phyloP scores from a whole-genome alignment of 2,888 invertebrate species.

The Lordiphosa andalusiaca region DNA sequence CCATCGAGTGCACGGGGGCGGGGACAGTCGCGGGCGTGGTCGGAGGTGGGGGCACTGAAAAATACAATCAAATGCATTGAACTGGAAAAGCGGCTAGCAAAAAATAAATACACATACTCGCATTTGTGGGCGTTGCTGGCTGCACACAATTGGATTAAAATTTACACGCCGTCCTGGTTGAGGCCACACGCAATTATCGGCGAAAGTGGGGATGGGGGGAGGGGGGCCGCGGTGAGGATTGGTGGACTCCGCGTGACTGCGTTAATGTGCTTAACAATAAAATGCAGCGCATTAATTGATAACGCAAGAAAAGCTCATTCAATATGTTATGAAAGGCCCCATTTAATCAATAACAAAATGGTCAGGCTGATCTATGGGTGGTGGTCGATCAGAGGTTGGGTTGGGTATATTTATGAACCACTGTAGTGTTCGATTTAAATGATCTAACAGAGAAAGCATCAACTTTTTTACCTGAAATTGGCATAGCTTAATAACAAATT shows the following conservation, averaged over 20 bases:
- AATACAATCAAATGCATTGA: slow-evolving; percentile 75
- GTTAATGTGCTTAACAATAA: slow-evolving; percentile 75
- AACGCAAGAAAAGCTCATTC: slow-evolving; percentile 25
- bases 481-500: too few species aligned
- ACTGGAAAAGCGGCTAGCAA: slow-evolving; percentile 69
- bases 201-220: too few species aligned
- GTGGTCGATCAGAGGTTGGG: too few species aligned
- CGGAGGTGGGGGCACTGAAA: slow-evolving; percentile 47
- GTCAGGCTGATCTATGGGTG: too few species aligned
- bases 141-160: slow-evolving; percentile 76
- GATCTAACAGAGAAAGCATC: too few species aligned
- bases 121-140: slow-evolving; percentile 51
- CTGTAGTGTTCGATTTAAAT: too few species aligned
- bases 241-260: slow-evolving; percentile 58
- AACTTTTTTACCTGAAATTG: too few species aligned
- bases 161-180: slow-evolving; percentile 62
- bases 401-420: too few species aligned
- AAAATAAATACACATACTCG: slow-evolving; percentile 64
- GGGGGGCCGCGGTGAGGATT: neutral
- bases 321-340: slow-evolving; percentile 12
- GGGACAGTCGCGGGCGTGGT: slow-evolving; percentile 9
- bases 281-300: slow-evolving; percentile 73
- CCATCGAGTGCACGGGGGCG: slow-evolving; percentile 13
- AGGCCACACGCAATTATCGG: slow-evolving; percentile 65
- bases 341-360: slow-evolving; percentile 35